phyloP scores from a whole-genome alignment of 2,797 vertebrate species.

The Gorsachius magnificus region DNA sequence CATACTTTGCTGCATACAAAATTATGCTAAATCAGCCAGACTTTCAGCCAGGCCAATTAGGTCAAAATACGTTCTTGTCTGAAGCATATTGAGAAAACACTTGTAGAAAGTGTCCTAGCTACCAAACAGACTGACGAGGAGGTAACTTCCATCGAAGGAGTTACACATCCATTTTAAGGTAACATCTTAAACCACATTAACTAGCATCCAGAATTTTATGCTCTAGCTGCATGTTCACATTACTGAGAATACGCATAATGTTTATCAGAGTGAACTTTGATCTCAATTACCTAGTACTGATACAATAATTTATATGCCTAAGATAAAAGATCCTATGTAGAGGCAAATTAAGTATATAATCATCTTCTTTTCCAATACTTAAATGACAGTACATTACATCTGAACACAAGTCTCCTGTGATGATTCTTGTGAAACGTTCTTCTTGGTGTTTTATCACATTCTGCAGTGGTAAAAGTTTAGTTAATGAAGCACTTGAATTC shows the following conservation, averaged over 20 bases:
- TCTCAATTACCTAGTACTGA: neutral
- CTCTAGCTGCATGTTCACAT: neutral
- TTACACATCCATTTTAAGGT: neutral
- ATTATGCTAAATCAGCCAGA: neutral
- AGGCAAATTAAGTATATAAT: neutral
- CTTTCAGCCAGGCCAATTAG: neutral
- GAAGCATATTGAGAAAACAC: neutral
- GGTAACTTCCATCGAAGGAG: neutral
- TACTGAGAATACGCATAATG: neutral
- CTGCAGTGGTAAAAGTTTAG: neutral
- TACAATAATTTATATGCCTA: neutral
- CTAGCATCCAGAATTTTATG: neutral
- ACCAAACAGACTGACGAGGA: neutral
- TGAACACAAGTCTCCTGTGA: neutral
- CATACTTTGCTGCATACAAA: neutral
- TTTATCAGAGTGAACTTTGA: neutral
- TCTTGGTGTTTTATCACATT: neutral
- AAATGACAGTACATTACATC: neutral
- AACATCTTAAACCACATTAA: neutral
- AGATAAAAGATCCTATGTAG: neutral
- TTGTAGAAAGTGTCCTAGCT: neutral
- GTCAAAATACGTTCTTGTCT: neutral
- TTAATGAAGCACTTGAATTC: neutral
- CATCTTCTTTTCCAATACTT: neutral
- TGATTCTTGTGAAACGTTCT: neutral